Evolutionary conservation across 2,888 invertebrate species (phyloP).

Genomic region (Tuberolachnus salignus): DNA sequence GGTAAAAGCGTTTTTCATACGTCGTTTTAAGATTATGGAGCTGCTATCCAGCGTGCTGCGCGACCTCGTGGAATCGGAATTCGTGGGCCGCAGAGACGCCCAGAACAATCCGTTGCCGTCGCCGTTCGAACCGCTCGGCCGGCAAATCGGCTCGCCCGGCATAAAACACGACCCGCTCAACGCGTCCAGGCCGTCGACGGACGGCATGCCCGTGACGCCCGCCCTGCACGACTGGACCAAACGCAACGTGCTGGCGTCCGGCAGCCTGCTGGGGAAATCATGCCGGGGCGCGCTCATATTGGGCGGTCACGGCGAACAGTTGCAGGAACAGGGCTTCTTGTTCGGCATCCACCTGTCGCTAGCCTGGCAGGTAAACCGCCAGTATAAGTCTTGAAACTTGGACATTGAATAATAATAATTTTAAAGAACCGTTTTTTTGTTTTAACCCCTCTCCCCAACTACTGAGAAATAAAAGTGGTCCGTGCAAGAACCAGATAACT

Average conservation of each 20-base stretch:
- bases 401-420: too few relatives aligned
- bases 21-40: slow-evolving; percentile 80
- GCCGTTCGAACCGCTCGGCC: slow-evolving; percentile 64
- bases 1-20: too few relatives aligned
- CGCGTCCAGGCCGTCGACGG: slow-evolving; percentile 45
- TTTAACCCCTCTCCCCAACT: too few relatives aligned
- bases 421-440: too few relatives aligned
- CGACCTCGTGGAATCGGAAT: slow-evolving; percentile 91
- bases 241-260: slow-evolving; percentile 79
- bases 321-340: slow-evolving; percentile 81
- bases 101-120: slow-evolving; percentile 85
- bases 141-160: slow-evolving; percentile 24
- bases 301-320: slow-evolving; percentile 77
- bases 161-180: slow-evolving; percentile 39
- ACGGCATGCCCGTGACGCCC: slow-evolving; percentile 52
- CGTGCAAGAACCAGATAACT: too few relatives aligned
- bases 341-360: slow-evolving; percentile 87
- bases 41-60: slow-evolving; percentile 86
- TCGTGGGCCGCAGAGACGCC: slow-evolving; percentile 80
- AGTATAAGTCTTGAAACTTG: too few relatives aligned
- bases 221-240: slow-evolving; percentile 80
- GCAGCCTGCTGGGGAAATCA: slow-evolving; percentile 78
- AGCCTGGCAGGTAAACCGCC: slow-evolving; percentile 79
- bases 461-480: too few relatives aligned
- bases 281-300: slow-evolving; percentile 85